phyloP scores from a whole-genome alignment of 2,888 invertebrate species.

The Conops quadrifasciatus region DNA sequence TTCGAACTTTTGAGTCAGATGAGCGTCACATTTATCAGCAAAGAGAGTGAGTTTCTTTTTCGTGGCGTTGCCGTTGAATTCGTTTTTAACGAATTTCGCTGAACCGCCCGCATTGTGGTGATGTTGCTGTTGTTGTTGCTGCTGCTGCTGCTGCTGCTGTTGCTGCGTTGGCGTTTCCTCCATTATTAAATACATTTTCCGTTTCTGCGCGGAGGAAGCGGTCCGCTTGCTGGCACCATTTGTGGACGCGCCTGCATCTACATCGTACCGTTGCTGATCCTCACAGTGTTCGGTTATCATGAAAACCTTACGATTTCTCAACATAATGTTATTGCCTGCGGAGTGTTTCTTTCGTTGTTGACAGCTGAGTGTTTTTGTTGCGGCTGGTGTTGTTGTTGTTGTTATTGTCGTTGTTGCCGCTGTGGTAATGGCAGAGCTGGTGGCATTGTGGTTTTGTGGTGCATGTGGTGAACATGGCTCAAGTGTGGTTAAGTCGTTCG shows the following conservation, averaged over 20 bases:
- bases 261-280: conserved; percentile 24
- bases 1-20: conserved; percentile 58
- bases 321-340: conserved; percentile 1
- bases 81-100: neutral
- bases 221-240: conserved; percentile 11
- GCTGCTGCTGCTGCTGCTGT: conserved; percentile 7
- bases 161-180: conserved; percentile 49
- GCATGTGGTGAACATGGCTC: conserved; percentile 40
- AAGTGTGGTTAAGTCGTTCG: conserved; percentile 38
- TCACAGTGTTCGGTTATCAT: conserved; percentile 59
- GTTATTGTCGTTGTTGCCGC: conserved; percentile 25
- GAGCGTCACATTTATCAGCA: conserved; percentile 55
- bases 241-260: conserved; percentile 23
- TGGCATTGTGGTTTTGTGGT: neutral
- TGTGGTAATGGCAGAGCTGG: conserved; percentile 6
- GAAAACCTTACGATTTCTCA: conserved; percentile 57
- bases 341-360: conserved; percentile 38
- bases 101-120: neutral
- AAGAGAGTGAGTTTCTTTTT: conserved; percentile 61
- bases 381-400: conserved; percentile 29
- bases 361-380: conserved; percentile 35
- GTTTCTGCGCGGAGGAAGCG: conserved; percentile 48
- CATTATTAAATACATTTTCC: conserved; percentile 58
- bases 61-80: conserved; percentile 36
- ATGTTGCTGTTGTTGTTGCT: neutral